phyloP scores from a whole-genome alignment of 2,113 vertebrate species.

The Sakesphorus luctuosus region DNA sequence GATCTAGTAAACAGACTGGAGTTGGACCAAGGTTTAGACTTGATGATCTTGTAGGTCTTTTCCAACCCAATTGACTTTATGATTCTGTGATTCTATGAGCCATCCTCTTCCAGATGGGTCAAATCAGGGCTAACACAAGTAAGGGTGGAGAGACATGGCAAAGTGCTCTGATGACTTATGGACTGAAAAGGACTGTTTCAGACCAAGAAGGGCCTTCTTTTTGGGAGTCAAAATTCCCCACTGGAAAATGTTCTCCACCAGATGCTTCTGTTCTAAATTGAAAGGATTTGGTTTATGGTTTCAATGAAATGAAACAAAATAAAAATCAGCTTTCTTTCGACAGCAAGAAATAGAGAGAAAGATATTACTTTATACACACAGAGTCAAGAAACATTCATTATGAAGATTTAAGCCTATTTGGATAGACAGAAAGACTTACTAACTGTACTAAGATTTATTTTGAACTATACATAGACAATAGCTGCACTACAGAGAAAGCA shows the following conservation, averaged over 20 bases:
- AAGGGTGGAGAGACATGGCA: neutral
- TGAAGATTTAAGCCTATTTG: slow-evolving; percentile 1
- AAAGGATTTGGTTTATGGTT: neutral
- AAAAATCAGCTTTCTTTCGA: slow-evolving; percentile 5
- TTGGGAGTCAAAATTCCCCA: neutral
- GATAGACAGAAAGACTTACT: neutral
- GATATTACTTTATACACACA: neutral
- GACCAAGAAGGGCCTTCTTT: neutral
- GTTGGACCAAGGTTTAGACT: too few species aligned
- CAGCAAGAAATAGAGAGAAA: neutral
- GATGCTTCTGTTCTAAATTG: neutral
- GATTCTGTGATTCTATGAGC: neutral
- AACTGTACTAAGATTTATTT: neutral
- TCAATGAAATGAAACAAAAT: neutral
- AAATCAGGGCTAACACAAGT: neutral
- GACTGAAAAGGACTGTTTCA: neutral
- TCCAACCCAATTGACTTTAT: too few species aligned
- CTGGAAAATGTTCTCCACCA: neutral
- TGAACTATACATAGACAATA: neutral
- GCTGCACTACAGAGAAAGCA: neutral
- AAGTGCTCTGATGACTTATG: neutral
- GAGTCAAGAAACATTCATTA: neutral
- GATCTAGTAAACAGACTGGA: too few species aligned
- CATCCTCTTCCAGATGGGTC: neutral
- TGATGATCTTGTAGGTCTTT: too few species aligned